Conservation (phyloP, 2,888 invertebrate genomes). For the Lasioglossum villosulum region DNA sequence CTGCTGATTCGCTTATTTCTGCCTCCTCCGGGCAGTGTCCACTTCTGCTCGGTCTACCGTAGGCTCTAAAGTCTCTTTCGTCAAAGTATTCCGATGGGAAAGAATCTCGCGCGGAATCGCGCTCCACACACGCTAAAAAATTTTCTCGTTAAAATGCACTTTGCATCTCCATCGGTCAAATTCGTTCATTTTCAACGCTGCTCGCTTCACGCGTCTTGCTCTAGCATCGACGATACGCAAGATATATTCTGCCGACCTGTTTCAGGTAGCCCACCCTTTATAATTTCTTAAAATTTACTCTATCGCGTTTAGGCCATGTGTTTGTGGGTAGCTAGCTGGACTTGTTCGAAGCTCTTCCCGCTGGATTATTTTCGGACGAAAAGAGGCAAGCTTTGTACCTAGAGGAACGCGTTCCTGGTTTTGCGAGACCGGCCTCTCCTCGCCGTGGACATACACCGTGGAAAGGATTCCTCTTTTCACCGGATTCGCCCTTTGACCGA, state of each 20-base stretch:
- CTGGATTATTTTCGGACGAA: neutral
- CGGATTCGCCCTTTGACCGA: neutral
- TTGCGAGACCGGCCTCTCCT: neutral
- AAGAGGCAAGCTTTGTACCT: neutral
- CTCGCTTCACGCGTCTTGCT: neutral
- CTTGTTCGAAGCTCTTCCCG: neutral
- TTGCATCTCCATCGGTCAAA: neutral
- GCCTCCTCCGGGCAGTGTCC: slow-evolving; percentile 30
- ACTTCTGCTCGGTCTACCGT: neutral
- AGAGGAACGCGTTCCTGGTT: neutral
- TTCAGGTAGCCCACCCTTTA: no score
- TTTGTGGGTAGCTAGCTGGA: no score
- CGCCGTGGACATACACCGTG: neutral
- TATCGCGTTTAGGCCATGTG: no score
- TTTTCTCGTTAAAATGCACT: neutral
- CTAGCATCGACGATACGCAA: no score
- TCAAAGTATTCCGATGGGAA: neutral
- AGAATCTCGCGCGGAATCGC: no score
- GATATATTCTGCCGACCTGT: no score
- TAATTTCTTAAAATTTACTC: no score
- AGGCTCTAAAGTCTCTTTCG: neutral
- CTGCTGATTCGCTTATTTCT: slow-evolving; percentile 53
- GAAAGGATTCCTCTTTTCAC: neutral
- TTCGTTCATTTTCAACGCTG: neutral
- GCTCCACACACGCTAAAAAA: neutral